Evolutionary conservation across 2,113 vertebrate species (phyloP).

Genomic region (Cyprinodon variegatus): DNA sequence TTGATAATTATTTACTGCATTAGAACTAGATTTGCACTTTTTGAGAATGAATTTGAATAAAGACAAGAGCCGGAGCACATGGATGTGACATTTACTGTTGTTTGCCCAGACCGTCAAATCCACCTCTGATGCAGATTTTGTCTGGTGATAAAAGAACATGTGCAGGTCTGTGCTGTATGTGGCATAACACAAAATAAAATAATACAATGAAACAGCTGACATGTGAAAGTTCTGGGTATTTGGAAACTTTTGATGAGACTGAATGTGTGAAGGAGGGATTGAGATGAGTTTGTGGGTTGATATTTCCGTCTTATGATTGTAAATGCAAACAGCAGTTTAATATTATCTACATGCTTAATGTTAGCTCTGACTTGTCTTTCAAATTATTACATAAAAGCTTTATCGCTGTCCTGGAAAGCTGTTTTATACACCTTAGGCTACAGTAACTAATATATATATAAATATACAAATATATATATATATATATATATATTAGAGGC

Average conservation of each 20-base stretch:
- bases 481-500: constrained; percentile 71
- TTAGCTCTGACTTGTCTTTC: constrained; percentile 60
- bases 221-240: constrained; percentile 38
- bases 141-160: constrained; percentile 42
- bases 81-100: constrained; percentile 50
- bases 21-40: constrained; percentile 80
- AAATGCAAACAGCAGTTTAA: constrained; percentile 66
- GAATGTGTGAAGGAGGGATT: constrained; percentile 52
- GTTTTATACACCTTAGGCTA: constrained; percentile 69
- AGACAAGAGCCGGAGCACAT: constrained; percentile 61
- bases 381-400: constrained; percentile 66
- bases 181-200: constrained; percentile 30
- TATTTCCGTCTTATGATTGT: constrained; percentile 63
- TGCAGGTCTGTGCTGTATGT: constrained; percentile 32
- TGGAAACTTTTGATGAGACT: constrained; percentile 57
- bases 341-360: constrained; percentile 54
- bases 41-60: constrained; percentile 63
- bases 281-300: constrained; percentile 47
- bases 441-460: constrained; percentile 62
- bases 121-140: constrained; percentile 61
- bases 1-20: constrained; percentile 70
- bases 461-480: constrained; percentile 58
- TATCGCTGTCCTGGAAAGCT: constrained; percentile 64
- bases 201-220: constrained; percentile 19
- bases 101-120: constrained; percentile 48